These are phyloP conservation scores for Festucalex cinctus DNA, from an alignment of 2,113 vertebrate species.

Conservation along the genomic window DNA sequence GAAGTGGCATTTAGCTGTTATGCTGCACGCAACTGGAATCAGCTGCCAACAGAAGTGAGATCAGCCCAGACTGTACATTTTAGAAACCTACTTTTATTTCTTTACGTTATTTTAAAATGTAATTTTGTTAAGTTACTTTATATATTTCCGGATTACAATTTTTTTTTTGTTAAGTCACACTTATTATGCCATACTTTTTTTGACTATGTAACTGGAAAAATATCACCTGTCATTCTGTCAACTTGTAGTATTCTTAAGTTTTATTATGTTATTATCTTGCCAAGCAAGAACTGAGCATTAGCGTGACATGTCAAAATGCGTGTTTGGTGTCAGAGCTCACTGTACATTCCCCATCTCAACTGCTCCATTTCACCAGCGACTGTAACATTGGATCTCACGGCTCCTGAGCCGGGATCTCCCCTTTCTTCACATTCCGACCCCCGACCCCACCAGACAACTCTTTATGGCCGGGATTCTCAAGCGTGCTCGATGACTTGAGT, in stretches of 20 bases:
- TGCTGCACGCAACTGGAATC: too few relatives aligned
- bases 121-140: too few relatives aligned
- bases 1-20: too few relatives aligned
- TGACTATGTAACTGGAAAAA: not conserved
- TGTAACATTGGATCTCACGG: constrained; percentile 2
- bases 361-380: not conserved
- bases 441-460: too few relatives aligned
- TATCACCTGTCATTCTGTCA: not conserved
- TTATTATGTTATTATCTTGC: not conserved
- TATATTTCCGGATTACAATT: too few relatives aligned
- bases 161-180: too few relatives aligned
- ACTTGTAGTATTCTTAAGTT: not conserved
- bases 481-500: not conserved
- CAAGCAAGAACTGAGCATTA: not conserved
- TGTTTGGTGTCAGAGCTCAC: not conserved
- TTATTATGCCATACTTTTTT: too few relatives aligned
- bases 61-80: too few relatives aligned
- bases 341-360: not conserved
- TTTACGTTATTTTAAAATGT: too few relatives aligned
- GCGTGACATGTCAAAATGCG: not conserved
- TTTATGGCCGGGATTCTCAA: not conserved
- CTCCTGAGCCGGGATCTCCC: not conserved
- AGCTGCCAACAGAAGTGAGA: too few relatives aligned
- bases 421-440: not conserved
- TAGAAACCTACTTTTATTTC: too few relatives aligned